phyloP scores from a whole-genome alignment of 2,113 vertebrate species.

The Oreochromis aureus region DNA sequence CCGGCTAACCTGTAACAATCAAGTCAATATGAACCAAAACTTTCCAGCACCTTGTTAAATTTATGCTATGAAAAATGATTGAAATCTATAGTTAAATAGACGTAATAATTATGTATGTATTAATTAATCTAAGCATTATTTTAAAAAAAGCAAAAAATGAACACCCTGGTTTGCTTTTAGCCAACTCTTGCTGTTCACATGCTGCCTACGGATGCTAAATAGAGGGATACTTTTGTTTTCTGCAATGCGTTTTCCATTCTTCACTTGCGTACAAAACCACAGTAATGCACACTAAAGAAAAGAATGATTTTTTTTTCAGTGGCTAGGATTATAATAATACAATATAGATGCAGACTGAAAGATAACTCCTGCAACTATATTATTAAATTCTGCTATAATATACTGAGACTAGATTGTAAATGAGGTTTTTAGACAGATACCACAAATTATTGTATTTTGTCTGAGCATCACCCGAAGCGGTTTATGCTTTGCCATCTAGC shows the following conservation, averaged over 20 bases:
- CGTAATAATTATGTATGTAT: background rate
- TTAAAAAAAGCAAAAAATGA: background rate
- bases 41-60: background rate
- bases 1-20: background rate
- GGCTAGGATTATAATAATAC: background rate
- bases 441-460: conserved; percentile 16
- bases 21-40: background rate
- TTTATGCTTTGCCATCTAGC: conserved; percentile 14
- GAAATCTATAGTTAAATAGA: background rate
- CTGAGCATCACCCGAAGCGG: background rate
- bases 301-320: background rate
- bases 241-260: background rate
- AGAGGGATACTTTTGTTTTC: background rate
- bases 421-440: background rate
- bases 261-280: background rate
- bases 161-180: background rate
- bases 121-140: background rate
- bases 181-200: background rate
- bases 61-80: too few species aligned
- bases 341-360: background rate
- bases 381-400: background rate
- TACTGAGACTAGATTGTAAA: background rate
- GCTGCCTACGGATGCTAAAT: background rate
- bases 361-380: background rate
- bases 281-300: background rate